Conservation (phyloP, 2,888 invertebrate species). For the Trachelus tabidus region DNA sequence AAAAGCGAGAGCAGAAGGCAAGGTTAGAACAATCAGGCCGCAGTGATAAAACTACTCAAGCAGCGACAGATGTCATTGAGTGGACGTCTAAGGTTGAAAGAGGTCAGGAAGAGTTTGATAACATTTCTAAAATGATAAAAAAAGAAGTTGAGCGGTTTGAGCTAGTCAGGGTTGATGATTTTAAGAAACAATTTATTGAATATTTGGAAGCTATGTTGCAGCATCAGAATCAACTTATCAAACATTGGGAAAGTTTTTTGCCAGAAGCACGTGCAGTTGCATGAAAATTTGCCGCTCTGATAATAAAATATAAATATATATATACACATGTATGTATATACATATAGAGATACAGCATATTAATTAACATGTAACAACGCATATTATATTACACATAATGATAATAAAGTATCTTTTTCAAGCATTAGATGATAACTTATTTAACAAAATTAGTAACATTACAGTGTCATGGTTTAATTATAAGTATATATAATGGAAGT, state of each 20-base stretch:
- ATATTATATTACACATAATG: not conserved
- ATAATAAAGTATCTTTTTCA: constrained; percentile 3
- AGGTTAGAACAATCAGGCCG: constrained; percentile 91
- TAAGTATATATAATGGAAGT: no score
- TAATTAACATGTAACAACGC: not conserved
- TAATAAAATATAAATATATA: constrained; percentile 8
- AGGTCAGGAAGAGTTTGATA: constrained; percentile 95
- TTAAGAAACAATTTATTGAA: constrained; percentile 88
- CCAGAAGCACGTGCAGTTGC: constrained; percentile 95
- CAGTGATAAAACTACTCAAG: constrained; percentile 89
- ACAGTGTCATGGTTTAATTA: no score
- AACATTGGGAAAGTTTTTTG: constrained; percentile 96
- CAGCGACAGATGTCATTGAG: constrained; percentile 93
- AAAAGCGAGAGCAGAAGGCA: constrained; percentile 93
- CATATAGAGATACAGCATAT: not conserved
- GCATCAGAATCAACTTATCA: constrained; percentile 92
- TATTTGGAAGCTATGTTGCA: constrained; percentile 95
- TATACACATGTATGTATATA: not conserved
- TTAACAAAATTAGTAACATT: not conserved
- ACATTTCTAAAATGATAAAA: constrained; percentile 93
- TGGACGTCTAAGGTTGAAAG: constrained; percentile 98
- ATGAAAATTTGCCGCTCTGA: constrained; percentile 67
- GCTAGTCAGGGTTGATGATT: constrained; percentile 86
- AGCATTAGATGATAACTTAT: not conserved
- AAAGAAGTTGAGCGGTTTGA: constrained; percentile 95